Percentiles rank a stretch among this genome's conserved stretches.
Evolutionary conservation across 2,888 invertebrate species (phyloP).

Genomic region (Matsumyia berberina): DNA sequence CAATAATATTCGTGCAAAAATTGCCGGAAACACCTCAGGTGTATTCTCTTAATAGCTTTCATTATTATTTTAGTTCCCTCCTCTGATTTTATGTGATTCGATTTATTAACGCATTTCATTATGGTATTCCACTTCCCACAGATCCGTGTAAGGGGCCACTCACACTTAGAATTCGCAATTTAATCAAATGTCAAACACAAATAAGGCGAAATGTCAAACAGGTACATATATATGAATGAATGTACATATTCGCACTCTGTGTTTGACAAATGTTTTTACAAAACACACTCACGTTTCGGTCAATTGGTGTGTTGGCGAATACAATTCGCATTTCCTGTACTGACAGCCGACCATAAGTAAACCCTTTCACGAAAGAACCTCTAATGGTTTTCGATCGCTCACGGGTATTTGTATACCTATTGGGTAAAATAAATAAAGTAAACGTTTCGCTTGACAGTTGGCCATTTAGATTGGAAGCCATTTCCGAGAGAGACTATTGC

Average conservation of each 20-base stretch:
- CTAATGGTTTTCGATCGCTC: constrained; percentile 52
- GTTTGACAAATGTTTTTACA: constrained; percentile 37
- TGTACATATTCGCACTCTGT: constrained; percentile 34
- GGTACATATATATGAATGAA: constrained; percentile 14
- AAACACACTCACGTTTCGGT: constrained; percentile 42
- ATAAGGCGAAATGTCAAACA: constrained; percentile 12
- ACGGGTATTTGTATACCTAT: constrained; percentile 37
- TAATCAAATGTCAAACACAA: constrained; percentile 11
- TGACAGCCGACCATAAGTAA: constrained; percentile 1
- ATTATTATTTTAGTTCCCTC: constrained; percentile 11
- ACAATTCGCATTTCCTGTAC: constrained; percentile 63
- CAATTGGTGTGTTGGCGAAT: constrained; percentile 56
- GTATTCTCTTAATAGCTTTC: constrained; percentile 23
- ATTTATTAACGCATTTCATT: too few species aligned
- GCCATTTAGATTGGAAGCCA: constrained; percentile 25
- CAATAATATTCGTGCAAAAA: constrained; percentile 27
- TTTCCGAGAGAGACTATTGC: neutral
- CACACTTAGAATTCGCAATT: constrained; percentile 10
- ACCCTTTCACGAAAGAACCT: constrained; percentile 41
- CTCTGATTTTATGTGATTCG: neutral
- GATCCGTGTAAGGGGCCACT: constrained; percentile 1
- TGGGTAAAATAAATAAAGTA: constrained; percentile 52
- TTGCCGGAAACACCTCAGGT: constrained; percentile 43
- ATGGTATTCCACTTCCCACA: neutral
- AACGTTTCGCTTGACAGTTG: constrained; percentile 43